Evolutionary conservation across 64 coral and sea anemone genomes (phyloP).

Genomic region (Pocillopora verrucosa): DNA sequence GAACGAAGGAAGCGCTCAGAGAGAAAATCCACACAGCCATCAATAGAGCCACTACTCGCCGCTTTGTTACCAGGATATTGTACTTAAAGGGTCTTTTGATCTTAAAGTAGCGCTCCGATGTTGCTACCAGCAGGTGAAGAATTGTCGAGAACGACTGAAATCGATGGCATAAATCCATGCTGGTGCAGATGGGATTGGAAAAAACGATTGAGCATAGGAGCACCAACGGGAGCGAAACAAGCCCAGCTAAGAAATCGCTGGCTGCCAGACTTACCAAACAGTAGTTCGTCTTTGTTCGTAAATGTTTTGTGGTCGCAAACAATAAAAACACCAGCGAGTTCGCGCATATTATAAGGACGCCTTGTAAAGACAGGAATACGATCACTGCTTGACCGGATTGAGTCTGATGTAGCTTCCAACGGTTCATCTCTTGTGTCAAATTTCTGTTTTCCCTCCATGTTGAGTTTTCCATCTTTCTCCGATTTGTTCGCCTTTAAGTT

Average conservation of each 20-base stretch:
- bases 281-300: conserved; percentile 78
- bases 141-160: conserved; percentile 80
- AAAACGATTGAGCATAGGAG: conserved; percentile 35
- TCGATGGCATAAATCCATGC: conserved; percentile 74
- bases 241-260: conserved; percentile 67
- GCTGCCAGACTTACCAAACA: conserved; percentile 77
- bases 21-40: conserved; percentile 63
- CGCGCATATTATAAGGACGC: conserved; percentile 55
- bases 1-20: conserved; percentile 48
- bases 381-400: background rate
- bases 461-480: background rate
- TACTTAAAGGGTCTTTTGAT: conserved; percentile 71
- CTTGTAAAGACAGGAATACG: conserved; percentile 5
- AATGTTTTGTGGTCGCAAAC: conserved; percentile 30
- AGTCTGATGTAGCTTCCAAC: background rate
- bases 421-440: background rate
- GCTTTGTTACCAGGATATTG: conserved; percentile 50
- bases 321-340: conserved; percentile 63
- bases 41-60: conserved; percentile 36
- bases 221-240: conserved; percentile 61
- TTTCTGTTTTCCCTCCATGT: background rate
- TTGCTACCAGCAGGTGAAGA: conserved; percentile 78
- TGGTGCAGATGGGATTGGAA: background rate
- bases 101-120: conserved; percentile 81
- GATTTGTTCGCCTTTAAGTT: background rate